Evolutionary conservation across 1,140 invertebrate species (phyloP).

Genomic region (Acromyrmex echinatior): DNA sequence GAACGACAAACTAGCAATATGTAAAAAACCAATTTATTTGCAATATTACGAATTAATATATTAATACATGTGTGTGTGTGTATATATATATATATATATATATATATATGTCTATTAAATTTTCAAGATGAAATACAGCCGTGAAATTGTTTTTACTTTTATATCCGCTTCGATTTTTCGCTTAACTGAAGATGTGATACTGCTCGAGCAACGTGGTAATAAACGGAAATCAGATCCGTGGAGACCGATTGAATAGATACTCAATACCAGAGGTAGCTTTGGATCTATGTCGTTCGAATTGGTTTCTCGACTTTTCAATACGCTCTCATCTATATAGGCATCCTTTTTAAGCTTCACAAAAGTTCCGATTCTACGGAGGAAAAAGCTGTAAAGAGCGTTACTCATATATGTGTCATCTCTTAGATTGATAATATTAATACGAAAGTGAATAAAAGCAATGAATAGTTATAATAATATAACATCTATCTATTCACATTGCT

Average conservation of each 20-base stretch:
- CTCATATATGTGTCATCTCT: not conserved
- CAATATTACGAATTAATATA: not conserved
- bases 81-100: not conserved
- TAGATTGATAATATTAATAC: conserved; percentile 26
- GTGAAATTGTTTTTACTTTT: conserved; percentile 51
- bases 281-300: conserved; percentile 55
- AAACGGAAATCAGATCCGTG: conserved; percentile 60
- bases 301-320: conserved; percentile 59
- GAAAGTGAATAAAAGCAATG: conserved; percentile 1
- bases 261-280: conserved; percentile 59
- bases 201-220: conserved; percentile 41
- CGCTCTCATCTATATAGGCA: conserved; percentile 39
- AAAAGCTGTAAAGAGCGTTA: conserved; percentile 29
- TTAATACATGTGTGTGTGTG: not conserved
- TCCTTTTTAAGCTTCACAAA: conserved; percentile 17
- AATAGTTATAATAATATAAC: not conserved
- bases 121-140: not conserved
- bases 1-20: not conserved
- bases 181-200: conserved; percentile 43
- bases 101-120: not conserved
- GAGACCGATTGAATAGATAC: conserved; percentile 59
- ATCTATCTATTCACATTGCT: too few relatives aligned
- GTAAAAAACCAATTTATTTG: not conserved
- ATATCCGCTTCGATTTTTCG: conserved; percentile 44
- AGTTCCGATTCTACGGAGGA: conserved; percentile 5